Percentiles rank a stretch among this genome's conserved stretches.
Conservation (phyloP, 1,140 invertebrate genomes). For the Aphelenchoides fujianensis region DNA sequence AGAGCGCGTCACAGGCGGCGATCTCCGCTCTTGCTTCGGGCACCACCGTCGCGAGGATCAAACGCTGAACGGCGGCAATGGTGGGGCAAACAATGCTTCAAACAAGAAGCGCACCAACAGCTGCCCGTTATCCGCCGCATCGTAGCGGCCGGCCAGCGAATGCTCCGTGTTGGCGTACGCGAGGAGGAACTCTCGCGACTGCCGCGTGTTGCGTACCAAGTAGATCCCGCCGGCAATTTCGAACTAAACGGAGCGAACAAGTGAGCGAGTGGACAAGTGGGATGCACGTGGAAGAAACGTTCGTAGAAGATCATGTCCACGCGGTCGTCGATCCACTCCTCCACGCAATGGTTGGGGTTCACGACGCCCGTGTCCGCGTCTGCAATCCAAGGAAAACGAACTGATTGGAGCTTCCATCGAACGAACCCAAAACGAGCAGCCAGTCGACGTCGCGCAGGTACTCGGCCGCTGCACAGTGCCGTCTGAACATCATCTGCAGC, state of each 20-base stretch:
- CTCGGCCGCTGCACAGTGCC: conserved; percentile 51
- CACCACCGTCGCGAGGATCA: conserved; percentile 46
- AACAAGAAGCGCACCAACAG: conserved; percentile 42
- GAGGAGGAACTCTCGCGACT: conserved; percentile 39
- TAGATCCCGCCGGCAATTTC: conserved; percentile 53
- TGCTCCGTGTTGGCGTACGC: conserved; percentile 43
- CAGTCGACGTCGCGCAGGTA: conserved; percentile 49
- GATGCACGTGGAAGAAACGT: conserved; percentile 34
- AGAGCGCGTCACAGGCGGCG: conserved; percentile 45
- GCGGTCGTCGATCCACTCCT: conserved; percentile 50
- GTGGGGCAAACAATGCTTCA: too few relatives aligned
- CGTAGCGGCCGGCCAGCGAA: conserved; percentile 47
- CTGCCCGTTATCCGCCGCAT: conserved; percentile 51
- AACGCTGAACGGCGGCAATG: conserved; percentile 44
- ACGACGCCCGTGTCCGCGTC: conserved; percentile 53
- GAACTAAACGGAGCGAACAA: conserved; percentile 30
- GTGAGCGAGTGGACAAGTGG: too few relatives aligned
- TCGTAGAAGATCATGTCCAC: conserved; percentile 54
- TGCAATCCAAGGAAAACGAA: too few relatives aligned
- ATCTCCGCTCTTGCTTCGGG: conserved; percentile 42
- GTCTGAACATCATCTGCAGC: conserved; percentile 52
- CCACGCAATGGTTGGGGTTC: conserved; percentile 54
- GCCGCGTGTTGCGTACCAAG: conserved; percentile 46
- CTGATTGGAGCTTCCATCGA: too few relatives aligned
- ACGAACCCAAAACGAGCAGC: conserved; percentile 54